Base-by-base conservation (phyloP, 2,888 invertebrate species). In the Heterodera filipjevi region DNA sequence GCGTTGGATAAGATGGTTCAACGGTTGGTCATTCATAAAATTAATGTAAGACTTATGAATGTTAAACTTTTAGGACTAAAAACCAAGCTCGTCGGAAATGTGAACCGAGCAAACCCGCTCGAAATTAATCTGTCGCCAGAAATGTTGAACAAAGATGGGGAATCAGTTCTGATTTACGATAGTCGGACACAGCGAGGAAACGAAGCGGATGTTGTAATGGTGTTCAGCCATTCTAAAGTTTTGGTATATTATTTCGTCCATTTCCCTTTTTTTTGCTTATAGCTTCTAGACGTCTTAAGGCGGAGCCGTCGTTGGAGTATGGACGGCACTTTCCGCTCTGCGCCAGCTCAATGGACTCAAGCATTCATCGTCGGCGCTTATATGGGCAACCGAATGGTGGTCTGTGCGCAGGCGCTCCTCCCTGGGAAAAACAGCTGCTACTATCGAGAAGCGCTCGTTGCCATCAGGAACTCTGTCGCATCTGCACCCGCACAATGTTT, bases 121-220 rank as follows among this genome's bases (percentile, higher is more conserved):
- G 59, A 59, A 59, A 59, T 59, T 59, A 2, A n/a, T 5, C 14
- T 59, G 3, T 2, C 59, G 19, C n/a, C 59, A n/a, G 59, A 59
- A 8, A n/a, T 59, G 49, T 59, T 59, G 59, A n/a, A 59, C 8
- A 59, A 59, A 8, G 22, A 59, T n/a, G 59, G 59, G 3, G 59
- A 59, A n/a, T 59, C 59, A n/a, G n/a, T 59, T 6, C 59, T 59
- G 22, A 59, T 59, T n/a, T 59, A 59, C n/a, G 59, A 59, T n/a
- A 59, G 59, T 19, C 14, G 59, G n/a, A n/a, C 22, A 8, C 22
- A 2, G 3, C 22, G 59, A 2, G 3, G 3, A n/a, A n/a, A n/a
- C n/a, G 59, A 59, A 3, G 59, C 59, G 6, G n/a, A 16, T 59
- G 59, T 59, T n/a, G 59, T 59, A n/a, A 22, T 59, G n/a, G n/a